These are phyloP conservation scores for Dolichoris vasculosae DNA, from an alignment of 1,140 invertebrate genomes.

Conservation along the genomic window DNA sequence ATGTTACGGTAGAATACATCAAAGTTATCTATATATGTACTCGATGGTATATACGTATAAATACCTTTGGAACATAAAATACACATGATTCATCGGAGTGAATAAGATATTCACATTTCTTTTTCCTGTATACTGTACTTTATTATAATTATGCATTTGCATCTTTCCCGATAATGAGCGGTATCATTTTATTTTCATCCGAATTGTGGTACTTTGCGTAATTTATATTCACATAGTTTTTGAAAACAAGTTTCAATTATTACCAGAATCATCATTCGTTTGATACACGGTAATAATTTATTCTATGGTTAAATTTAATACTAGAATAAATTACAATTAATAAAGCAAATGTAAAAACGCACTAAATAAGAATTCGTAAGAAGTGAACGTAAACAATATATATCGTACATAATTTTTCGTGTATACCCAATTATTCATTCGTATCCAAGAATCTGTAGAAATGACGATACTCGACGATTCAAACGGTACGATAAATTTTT, in stretches of 20 bases:
- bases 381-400: not conserved
- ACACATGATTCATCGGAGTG: not conserved
- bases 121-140: not conserved
- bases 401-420: not conserved
- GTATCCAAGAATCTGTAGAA: not conserved
- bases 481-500: constrained; percentile 25
- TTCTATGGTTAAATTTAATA: too few relatives aligned
- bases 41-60: not conserved
- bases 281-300: too few relatives aligned
- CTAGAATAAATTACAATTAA: too few relatives aligned
- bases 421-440: not conserved
- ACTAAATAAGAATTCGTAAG: not conserved
- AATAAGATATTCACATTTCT: not conserved
- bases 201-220: too few relatives aligned
- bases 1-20: constrained; percentile 15
- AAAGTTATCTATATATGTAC: not conserved
- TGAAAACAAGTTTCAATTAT: not conserved
- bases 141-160: not conserved
- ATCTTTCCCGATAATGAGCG: not conserved
- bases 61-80: not conserved
- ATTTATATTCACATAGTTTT: too few relatives aligned
- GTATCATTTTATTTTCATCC: not conserved
- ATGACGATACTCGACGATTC: not conserved
- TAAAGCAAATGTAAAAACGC: not conserved
- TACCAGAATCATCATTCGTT: not conserved